A percentile compares a stretch with the other conserved stretches of the same genome.
Evolutionary conservation across 2,888 invertebrate genomes (phyloP).

Genomic region (Iphiclides podalirius): DNA sequence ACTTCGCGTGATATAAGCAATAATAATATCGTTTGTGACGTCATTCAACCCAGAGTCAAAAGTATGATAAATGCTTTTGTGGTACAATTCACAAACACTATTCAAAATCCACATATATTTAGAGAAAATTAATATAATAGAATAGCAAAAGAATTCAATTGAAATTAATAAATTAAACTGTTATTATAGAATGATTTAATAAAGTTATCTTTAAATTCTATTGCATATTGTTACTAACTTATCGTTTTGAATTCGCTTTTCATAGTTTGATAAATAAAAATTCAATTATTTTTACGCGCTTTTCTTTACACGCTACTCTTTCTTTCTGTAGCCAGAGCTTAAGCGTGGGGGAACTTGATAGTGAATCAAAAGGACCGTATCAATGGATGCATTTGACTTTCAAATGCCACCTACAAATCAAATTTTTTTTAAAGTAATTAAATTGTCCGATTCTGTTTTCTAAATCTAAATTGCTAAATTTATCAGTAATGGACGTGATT

Average conservation of each 20-base stretch:
- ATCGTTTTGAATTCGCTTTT: too few relatives aligned
- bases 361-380: slow-evolving; percentile 48
- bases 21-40: background rate
- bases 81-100: too few relatives aligned
- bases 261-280: too few relatives aligned
- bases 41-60: background rate
- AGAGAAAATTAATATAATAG: too few relatives aligned
- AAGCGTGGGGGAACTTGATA: slow-evolving; percentile 56
- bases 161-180: too few relatives aligned
- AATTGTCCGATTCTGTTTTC: background rate
- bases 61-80: background rate
- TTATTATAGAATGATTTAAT: too few relatives aligned
- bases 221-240: too few relatives aligned
- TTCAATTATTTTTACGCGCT: too few relatives aligned
- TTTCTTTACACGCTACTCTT: background rate
- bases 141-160: too few relatives aligned
- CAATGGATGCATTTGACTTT: slow-evolving; percentile 42
- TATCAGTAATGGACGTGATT: background rate
- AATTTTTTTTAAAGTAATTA: slow-evolving; percentile 14
- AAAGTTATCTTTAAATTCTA: too few relatives aligned
- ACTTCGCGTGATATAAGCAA: background rate
- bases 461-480: background rate
- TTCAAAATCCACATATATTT: too few relatives aligned
- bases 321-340: slow-evolving; percentile 6
- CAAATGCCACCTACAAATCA: slow-evolving; percentile 26